phyloP scores from a whole-genome alignment of 2,113 vertebrate genomes.

The Rhabdomys dilectus region DNA sequence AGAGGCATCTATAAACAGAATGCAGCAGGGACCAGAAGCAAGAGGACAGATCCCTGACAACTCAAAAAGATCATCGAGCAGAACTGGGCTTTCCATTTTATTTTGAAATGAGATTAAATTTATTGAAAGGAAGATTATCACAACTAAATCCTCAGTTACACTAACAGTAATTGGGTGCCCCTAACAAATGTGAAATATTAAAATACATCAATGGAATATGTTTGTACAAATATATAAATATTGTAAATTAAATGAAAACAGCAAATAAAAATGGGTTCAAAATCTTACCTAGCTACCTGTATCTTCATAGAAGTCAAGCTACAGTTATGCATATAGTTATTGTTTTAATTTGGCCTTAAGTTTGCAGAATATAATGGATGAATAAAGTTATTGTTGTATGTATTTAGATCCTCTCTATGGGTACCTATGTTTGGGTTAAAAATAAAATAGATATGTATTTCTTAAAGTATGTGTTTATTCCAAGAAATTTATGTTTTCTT shows the following conservation, averaged over 20 bases:
- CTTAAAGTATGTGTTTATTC: constrained; percentile 43
- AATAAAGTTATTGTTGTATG: not conserved
- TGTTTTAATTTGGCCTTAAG: not conserved
- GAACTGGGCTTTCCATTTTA: not conserved
- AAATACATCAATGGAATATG: not conserved
- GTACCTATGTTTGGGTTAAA: constrained; percentile 8
- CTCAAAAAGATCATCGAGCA: not conserved
- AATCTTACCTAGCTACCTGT: not conserved
- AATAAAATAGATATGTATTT: constrained; percentile 13
- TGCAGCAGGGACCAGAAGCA: not conserved
- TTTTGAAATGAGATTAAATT: not conserved
- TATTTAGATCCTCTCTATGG: not conserved
- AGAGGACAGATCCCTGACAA: not conserved
- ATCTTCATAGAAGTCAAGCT: constrained; percentile 12
- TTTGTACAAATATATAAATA: not conserved
- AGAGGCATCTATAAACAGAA: not conserved
- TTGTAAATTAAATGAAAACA: not conserved
- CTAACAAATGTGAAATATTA: not conserved
- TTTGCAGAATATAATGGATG: constrained; percentile 1
- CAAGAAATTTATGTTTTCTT: constrained; percentile 39
- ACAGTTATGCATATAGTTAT: not conserved
- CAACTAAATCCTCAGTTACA: not conserved
- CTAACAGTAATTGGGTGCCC: not conserved
- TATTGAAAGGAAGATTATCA: not conserved
- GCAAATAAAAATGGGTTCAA: constrained; percentile 4